These are phyloP conservation scores for Galago senegalensis DNA, from an alignment of 2,797 vertebrate genomes.

Conservation along the genomic window DNA sequence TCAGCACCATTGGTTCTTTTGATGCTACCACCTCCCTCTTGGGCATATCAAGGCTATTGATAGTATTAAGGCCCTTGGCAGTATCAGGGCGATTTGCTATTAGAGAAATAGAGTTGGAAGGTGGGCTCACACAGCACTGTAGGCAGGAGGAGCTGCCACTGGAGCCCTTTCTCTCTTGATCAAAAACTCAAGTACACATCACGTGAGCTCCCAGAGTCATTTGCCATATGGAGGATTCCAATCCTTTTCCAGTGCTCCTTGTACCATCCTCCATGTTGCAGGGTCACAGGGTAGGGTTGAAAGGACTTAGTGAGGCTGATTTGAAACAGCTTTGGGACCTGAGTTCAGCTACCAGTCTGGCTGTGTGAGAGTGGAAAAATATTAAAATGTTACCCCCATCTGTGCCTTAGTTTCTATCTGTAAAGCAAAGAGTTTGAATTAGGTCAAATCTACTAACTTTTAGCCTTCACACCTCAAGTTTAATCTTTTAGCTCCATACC, in stretches of 20 bases:
- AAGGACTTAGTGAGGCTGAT: not conserved
- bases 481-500: slow-evolving; percentile 1
- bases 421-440: not conserved
- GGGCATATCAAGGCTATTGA: not conserved
- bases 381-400: not conserved
- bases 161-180: not conserved
- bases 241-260: not conserved
- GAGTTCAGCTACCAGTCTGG: not conserved
- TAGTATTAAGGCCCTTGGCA: not conserved
- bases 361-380: not conserved
- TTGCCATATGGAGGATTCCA: not conserved
- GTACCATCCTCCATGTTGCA: not conserved
- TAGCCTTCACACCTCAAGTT: not conserved
- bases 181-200: not conserved
- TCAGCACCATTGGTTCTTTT: not conserved
- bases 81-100: not conserved
- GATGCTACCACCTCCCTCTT: not conserved
- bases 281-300: not conserved
- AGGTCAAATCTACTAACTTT: not conserved
- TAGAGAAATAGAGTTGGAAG: not conserved
- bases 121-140: not conserved
- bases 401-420: not conserved
- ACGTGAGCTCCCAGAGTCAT: not conserved
- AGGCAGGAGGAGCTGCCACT: not conserved
- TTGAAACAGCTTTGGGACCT: not conserved